phyloP scores from a whole-genome alignment of 2,888 invertebrate species.

The Orthonychiurus folsomi region DNA sequence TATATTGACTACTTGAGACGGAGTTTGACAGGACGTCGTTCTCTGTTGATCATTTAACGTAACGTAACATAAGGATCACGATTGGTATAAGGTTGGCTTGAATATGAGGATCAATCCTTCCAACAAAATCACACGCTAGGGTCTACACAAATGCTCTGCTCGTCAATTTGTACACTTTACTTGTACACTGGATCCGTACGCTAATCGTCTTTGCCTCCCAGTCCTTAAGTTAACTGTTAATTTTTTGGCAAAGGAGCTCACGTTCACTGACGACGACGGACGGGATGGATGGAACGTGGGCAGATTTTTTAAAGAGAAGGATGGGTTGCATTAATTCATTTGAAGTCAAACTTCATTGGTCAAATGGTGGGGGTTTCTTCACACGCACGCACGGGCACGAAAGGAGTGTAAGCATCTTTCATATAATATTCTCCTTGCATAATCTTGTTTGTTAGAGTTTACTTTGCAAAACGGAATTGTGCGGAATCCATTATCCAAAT shows the following conservation, averaged over 20 bases:
- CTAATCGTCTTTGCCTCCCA: background rate
- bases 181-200: too few species aligned
- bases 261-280: background rate
- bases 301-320: background rate
- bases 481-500: background rate
- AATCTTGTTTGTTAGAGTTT: conserved; percentile 1
- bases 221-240: background rate
- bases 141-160: background rate
- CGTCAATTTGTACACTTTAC: background rate
- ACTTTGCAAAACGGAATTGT: background rate
- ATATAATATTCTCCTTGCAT: background rate
- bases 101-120: too few species aligned
- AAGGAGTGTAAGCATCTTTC: too few species aligned
- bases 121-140: too few species aligned
- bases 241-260: background rate
- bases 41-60: too few species aligned
- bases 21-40: too few species aligned
- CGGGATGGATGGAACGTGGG: background rate
- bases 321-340: background rate
- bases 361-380: background rate
- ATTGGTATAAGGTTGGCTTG: too few species aligned
- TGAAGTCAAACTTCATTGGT: background rate
- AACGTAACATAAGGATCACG: too few species aligned
- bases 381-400: too few species aligned
- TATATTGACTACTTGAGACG: too few species aligned